phyloP scores from a whole-genome alignment of 2,797 vertebrate genomes.

The Muscicapa comitata region DNA sequence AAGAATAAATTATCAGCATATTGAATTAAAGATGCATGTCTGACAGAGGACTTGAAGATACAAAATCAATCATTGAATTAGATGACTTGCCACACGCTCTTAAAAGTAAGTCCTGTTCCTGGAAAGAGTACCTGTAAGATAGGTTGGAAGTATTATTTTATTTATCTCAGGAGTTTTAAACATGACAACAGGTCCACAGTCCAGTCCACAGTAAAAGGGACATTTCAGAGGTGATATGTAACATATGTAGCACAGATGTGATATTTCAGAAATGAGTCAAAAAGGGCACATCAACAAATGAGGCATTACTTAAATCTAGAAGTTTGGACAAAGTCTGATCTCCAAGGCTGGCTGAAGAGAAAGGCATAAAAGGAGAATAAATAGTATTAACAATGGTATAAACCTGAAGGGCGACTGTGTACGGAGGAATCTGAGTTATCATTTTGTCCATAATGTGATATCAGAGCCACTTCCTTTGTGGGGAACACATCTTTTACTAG shows the following conservation, averaged over 20 bases:
- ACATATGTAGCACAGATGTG: neutral
- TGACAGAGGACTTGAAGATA: neutral
- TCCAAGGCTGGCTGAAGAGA: neutral
- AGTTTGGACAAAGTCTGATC: neutral
- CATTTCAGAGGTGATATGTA: neutral
- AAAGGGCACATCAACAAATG: neutral
- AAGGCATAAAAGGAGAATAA: neutral
- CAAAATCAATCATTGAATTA: neutral
- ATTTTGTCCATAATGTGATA: neutral
- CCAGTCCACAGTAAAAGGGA: neutral
- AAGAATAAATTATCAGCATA: neutral
- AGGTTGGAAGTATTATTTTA: neutral
- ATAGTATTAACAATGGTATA: neutral
- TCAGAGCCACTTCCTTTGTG: neutral
- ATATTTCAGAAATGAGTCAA: neutral
- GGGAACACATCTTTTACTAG: neutral
- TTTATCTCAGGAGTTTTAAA: neutral
- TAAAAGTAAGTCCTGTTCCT: neutral
- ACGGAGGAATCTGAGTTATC: neutral
- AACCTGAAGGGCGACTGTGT: neutral
- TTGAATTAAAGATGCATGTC: neutral
- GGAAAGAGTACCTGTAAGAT: neutral
- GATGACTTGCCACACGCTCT: neutral
- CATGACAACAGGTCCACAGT: neutral
- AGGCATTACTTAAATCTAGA: neutral